Evolutionary conservation across 2,888 invertebrate species (phyloP), one percentile per base, ranked within the genome.

Genomic region (Agelastica alni): DNA sequence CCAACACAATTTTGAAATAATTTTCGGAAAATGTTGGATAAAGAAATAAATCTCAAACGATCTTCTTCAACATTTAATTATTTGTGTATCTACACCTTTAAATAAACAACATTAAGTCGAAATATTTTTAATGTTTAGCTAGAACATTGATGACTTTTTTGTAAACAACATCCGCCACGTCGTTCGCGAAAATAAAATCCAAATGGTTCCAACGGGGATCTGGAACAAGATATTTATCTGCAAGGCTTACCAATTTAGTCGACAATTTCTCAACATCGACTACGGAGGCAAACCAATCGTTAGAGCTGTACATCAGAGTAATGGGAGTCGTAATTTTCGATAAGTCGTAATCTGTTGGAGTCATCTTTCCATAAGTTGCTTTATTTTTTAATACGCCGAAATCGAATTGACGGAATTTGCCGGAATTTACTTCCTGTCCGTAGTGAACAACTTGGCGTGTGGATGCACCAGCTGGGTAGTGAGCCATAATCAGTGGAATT

Each of bases 391-490:
- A 62, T 1, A 49, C 5, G 5, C 85, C 85, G 57, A 79, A 77
- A 68, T 85, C 83, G 64, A 80, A 86, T 53, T 83, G 81, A 13
- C 82, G 72, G 22, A 70, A 65, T 36, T 71, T 51, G 42, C 73
- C 72, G 18, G 79, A 80, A 9, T 72, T 67, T 12, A 85, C 80
- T 13, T 83, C 78, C 75, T 92, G 91, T 0, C 79, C 85, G 68
- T 83, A 92, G 73, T 92, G 91, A 4, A 84, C 76, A 5, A 91
- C 72, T 71, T 91, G 89, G 64, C 83, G 82, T 1, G 83, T 81
- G 0, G 90, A 81, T 3, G 68, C 48, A 16, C 74, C 74, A 28
- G 73, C 73, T 3, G 75, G 75, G 2, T 68, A 58, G 34, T 65
- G 61, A 16, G 53, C 58, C 41, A 57, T 59, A 4, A 69, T 26